phyloP scores from a whole-genome alignment of 2,888 invertebrate species.

The Tenthredo amoena region DNA sequence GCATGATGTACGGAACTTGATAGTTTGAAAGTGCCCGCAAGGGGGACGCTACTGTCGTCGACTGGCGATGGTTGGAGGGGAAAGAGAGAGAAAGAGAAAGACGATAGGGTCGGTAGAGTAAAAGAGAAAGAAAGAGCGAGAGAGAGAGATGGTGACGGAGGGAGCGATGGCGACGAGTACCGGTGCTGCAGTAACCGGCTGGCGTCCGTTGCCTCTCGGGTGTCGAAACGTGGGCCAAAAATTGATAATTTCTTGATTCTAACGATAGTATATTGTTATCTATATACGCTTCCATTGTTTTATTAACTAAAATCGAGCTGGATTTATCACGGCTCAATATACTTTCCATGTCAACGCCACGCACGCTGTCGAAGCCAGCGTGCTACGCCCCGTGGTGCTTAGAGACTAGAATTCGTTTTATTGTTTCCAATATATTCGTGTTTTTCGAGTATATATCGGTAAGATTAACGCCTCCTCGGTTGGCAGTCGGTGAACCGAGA shows the following conservation, averaged over 20 bases:
- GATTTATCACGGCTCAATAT: conserved; percentile 60
- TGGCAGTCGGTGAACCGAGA: not conserved
- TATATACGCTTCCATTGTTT: conserved; percentile 34
- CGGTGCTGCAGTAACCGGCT: conserved; percentile 72
- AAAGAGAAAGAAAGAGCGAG: conserved; percentile 52
- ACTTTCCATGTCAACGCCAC: conserved; percentile 73
- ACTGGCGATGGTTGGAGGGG: conserved; percentile 40
- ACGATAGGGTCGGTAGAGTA: conserved; percentile 38
- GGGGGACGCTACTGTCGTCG: conserved; percentile 41
- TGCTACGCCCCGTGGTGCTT: conserved; percentile 68
- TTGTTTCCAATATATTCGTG: conserved; percentile 30
- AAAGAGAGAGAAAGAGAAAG: conserved; percentile 48
- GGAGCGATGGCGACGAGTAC: conserved; percentile 62
- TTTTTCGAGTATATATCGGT: conserved; percentile 17
- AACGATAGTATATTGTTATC: conserved; percentile 40
- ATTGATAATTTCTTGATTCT: conserved; percentile 9
- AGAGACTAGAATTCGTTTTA: conserved; percentile 25
- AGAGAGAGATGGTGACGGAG: conserved; percentile 49
- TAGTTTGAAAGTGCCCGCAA: conserved; percentile 39
- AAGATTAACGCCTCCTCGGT: conserved; percentile 27
- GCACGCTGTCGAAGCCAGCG: conserved; percentile 71
- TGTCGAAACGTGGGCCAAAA: conserved; percentile 63
- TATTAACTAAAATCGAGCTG: conserved; percentile 39
- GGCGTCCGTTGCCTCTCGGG: conserved; percentile 67
- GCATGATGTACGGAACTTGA: not conserved